Percentiles rank a stretch among this genome's conserved stretches.
These are phyloP conservation scores for Hartigia nigra DNA, from an alignment of 2,888 invertebrate genomes.

Conservation along the genomic window DNA sequence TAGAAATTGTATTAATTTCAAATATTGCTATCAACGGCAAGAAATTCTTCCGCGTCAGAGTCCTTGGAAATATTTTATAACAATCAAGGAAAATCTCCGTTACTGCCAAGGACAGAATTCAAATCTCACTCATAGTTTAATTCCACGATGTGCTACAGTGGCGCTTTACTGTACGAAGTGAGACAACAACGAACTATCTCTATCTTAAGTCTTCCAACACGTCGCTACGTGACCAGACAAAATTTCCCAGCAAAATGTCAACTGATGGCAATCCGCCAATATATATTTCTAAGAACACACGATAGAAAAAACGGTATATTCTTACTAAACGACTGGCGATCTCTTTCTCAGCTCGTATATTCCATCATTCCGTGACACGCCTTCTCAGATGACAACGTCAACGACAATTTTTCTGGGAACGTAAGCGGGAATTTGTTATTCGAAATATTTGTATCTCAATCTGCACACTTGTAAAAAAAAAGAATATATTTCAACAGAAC, in stretches of 20 bases:
- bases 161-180: background rate
- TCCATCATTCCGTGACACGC: background rate
- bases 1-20: background rate
- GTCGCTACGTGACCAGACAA: slow-evolving; percentile 8
- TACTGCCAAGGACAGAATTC: background rate
- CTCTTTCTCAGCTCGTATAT: slow-evolving; percentile 2
- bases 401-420: background rate
- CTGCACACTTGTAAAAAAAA: background rate
- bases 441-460: background rate
- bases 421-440: background rate
- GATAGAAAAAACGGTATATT: slow-evolving; percentile 4
- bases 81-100: background rate
- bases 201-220: background rate
- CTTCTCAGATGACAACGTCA: background rate
- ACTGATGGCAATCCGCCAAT: slow-evolving; percentile 15
- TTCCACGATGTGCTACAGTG: background rate
- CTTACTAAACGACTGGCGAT: slow-evolving; percentile 9
- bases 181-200: background rate
- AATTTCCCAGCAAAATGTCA: slow-evolving; percentile 14
- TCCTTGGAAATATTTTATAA: background rate
- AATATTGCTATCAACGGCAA: background rate
- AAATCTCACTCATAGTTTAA: background rate
- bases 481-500: background rate
- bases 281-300: slow-evolving; percentile 14
- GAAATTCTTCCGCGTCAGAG: background rate